A percentile compares a stretch with the other conserved stretches of the same genome.
phyloP scores from a whole-genome alignment of 1,140 invertebrate species.

The Eueides isabella region DNA sequence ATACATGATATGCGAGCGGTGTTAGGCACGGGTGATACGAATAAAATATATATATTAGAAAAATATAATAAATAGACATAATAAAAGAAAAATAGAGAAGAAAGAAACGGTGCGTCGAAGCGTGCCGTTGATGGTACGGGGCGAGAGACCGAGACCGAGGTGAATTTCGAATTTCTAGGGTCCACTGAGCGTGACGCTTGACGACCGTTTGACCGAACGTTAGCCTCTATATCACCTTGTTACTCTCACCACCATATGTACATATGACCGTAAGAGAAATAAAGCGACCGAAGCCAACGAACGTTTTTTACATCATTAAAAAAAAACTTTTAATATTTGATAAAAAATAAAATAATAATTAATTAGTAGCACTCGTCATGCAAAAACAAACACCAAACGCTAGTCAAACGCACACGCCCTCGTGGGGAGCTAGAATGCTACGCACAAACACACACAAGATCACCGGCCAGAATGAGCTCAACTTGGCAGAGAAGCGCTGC shows the following conservation, averaged over 20 bases:
- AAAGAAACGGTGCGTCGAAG: slow-evolving; percentile 50
- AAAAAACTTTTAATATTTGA: background rate
- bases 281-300: slow-evolving; percentile 34
- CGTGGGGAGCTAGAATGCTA: slow-evolving; percentile 64
- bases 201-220: slow-evolving; percentile 53
- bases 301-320: slow-evolving; percentile 17
- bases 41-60: slow-evolving; percentile 45
- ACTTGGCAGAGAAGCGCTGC: slow-evolving; percentile 45
- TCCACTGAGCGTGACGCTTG: slow-evolving; percentile 47
- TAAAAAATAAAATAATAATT: slow-evolving; percentile 13
- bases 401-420: slow-evolving; percentile 63
- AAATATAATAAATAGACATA: slow-evolving; percentile 43
- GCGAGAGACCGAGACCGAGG: slow-evolving; percentile 41
- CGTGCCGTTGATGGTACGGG: slow-evolving; percentile 52
- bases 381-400: slow-evolving; percentile 54
- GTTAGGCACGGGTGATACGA: slow-evolving; percentile 52
- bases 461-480: slow-evolving; percentile 78
- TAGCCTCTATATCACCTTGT: slow-evolving; percentile 29
- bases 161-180: slow-evolving; percentile 19
- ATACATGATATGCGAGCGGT: slow-evolving; percentile 49
- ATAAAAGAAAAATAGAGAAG: slow-evolving; percentile 37
- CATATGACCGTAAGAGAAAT: slow-evolving; percentile 52
- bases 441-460: slow-evolving; percentile 76
- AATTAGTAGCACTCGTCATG: slow-evolving; percentile 47
- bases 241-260: slow-evolving; percentile 51